Percentiles rank a stretch among this genome's conserved stretches.
Conservation (phyloP, 37 sponge, comb jelly and placozoan genomes). For the Lycopodina hypogea region DNA sequence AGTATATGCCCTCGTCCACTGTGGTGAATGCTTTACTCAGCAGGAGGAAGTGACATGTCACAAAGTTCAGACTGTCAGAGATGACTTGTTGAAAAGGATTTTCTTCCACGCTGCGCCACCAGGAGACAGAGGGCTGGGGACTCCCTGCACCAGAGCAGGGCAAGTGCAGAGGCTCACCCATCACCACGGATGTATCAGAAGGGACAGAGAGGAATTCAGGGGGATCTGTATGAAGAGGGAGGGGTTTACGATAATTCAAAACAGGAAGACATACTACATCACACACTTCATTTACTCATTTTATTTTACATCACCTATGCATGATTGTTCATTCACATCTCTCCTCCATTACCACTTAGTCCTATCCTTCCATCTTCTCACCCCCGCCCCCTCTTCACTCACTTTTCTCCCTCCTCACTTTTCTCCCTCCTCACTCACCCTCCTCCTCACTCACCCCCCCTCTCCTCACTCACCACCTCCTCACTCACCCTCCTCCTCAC, state of each 20-base stretch:
- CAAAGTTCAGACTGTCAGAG: constrained; percentile 5
- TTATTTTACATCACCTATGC: background rate
- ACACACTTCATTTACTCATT: no score
- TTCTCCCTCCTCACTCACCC: no score
- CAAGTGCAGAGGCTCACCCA: constrained; percentile 18
- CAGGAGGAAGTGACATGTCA: constrained; percentile 30
- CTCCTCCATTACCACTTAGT: background rate
- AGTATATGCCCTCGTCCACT: constrained; percentile 43
- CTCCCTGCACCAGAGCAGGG: constrained; percentile 43
- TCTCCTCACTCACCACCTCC: no score
- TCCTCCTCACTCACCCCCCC: no score
- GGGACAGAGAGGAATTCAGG: constrained; percentile 32
- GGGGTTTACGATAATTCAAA: no score
- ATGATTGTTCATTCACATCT: background rate
- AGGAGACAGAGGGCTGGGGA: constrained; percentile 41
- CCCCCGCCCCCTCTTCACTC: no score
- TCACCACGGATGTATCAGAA: constrained; percentile 9
- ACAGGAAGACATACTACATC: no score
- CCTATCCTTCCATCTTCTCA: no score
- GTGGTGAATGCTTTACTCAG: background rate
- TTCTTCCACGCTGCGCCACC: constrained; percentile 25
- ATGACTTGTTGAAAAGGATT: background rate
- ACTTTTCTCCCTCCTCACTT: no score
- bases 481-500: no score
- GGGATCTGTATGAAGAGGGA: constrained; percentile 1